Base-by-base conservation (phyloP, 2,888 invertebrate species). In the Ornithoptera alexandrae region DNA sequence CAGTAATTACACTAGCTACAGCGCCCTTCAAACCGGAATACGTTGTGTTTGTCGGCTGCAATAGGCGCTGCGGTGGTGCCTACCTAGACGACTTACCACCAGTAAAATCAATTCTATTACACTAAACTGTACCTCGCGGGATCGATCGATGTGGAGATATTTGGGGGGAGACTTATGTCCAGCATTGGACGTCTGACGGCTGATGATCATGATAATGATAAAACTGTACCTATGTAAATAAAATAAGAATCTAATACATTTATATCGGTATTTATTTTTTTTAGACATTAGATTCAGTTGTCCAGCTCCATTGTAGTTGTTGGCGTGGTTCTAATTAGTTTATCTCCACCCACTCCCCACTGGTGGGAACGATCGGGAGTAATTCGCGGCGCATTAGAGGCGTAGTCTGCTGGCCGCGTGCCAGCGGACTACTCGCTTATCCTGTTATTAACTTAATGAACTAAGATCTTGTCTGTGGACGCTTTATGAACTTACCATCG, bases 391-490 rank as follows among this genome's bases (percentile, higher is more conserved):
- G 57, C 67, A 24, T 67, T 39, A 61, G 67, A 53, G 22, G 15
- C n/a, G 18, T 18, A 30, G 42, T 22, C 2, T 5, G 30, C 62
- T 56, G 67, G 62, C 62, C 20, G 24, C 18, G 5, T 18, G 62
- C 57, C 56, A 62, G 62, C 20, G 57, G 36, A 18, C 42, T 56
- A 15, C 18, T 2, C 36, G n/a, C 62, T 64, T 56, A 64, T 64
- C 64, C n/a, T 12, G 42, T 59, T 65, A 65, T 18, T 46, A 58
- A 62, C 62, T 50, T 62, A 68, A 68, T 68, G 15, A 58, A 62
- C 58, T 58, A 57, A 58, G 56, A 22, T 39, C 67, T 53, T 4
- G n/a, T 59, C 59, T 60, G 53, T 60, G n/a, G 60, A 53, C 59
- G n/a, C 42, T 42, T 62, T 46, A 53, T 53, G n/a, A 66, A 36